A percentile compares a stretch with the other conserved stretches of the same genome.
These are phyloP conservation scores for Rhamnusium bicolor DNA, from an alignment of 2,888 invertebrate genomes.

Conservation along the genomic window DNA sequence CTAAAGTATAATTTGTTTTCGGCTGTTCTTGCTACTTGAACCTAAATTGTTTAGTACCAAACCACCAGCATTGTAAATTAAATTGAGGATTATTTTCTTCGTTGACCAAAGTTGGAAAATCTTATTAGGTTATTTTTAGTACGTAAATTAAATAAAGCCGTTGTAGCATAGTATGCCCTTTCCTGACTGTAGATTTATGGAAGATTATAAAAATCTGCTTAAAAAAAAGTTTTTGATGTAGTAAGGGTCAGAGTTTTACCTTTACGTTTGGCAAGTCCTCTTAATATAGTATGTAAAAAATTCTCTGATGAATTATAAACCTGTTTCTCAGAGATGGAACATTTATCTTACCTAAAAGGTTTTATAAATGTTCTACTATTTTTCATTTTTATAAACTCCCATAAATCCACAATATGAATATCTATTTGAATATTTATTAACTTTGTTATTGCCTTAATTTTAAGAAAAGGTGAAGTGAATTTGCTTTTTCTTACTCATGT, in stretches of 20 bases:
- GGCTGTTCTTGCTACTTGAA: no score
- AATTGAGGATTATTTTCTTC: background rate
- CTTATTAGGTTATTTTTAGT: background rate
- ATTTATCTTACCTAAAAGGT: constrained; percentile 29
- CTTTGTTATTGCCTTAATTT: no score
- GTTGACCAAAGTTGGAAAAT: background rate
- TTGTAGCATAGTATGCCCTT: background rate
- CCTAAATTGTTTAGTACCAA: no score
- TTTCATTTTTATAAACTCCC: constrained; percentile 18
- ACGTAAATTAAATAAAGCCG: background rate
- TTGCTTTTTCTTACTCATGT: no score
- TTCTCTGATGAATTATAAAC: constrained; percentile 20
- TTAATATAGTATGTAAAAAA: constrained; percentile 10
- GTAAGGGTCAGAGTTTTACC: background rate
- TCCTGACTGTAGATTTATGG: background rate
- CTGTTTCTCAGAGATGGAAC: constrained; percentile 6
- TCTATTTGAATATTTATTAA: constrained; percentile 3
- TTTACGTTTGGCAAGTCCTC: constrained; percentile 8
- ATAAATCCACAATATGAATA: constrained; percentile 18
- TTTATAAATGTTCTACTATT: constrained; percentile 27
- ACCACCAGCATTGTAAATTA: background rate
- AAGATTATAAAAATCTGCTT: background rate
- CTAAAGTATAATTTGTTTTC: no score
- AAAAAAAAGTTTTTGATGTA: background rate
- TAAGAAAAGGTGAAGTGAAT: no score